phyloP scores from a whole-genome alignment of 2,113 vertebrate genomes.

The Hippoglossus stenolepis region DNA sequence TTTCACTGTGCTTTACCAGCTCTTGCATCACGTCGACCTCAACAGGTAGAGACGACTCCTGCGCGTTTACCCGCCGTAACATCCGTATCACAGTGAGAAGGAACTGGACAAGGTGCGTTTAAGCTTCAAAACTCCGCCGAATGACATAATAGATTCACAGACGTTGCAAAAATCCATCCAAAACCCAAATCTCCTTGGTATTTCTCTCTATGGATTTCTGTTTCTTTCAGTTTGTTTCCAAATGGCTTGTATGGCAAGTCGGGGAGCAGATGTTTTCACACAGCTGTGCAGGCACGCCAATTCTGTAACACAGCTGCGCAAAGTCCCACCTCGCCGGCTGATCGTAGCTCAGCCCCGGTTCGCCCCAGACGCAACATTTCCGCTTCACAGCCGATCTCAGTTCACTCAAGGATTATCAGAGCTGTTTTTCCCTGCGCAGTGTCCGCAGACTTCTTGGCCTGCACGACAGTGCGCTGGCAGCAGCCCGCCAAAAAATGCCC shows the following conservation, averaged over 20 bases:
- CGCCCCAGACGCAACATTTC: slow-evolving; percentile 67
- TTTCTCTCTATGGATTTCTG: slow-evolving; percentile 28
- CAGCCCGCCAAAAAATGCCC: slow-evolving; percentile 27
- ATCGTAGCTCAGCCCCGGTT: slow-evolving; percentile 41
- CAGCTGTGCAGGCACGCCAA: slow-evolving; percentile 61
- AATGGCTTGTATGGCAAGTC: slow-evolving; percentile 46
- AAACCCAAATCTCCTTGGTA: slow-evolving; percentile 22
- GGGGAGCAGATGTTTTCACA: slow-evolving; percentile 69
- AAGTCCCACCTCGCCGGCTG: slow-evolving; percentile 49
- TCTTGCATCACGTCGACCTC: slow-evolving; percentile 16
- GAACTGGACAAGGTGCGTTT: slow-evolving; percentile 31
- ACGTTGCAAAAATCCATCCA: slow-evolving; percentile 30
- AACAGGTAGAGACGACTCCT: slow-evolving; percentile 25
- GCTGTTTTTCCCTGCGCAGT: slow-evolving; percentile 58
- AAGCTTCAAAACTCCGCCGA: slow-evolving; percentile 43
- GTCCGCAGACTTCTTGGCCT: slow-evolving; percentile 52
- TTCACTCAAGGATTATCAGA: slow-evolving; percentile 52
- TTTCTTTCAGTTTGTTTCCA: slow-evolving; percentile 47
- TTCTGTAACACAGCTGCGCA: slow-evolving; percentile 57
- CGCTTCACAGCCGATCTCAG: slow-evolving; percentile 62
- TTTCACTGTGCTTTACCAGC: slow-evolving; percentile 60
- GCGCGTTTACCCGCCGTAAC: slow-evolving; percentile 60
- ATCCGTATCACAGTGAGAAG: slow-evolving; percentile 45
- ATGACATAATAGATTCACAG: neutral
- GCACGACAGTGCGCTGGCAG: slow-evolving; percentile 1